Evolutionary conservation across 2,797 vertebrate species (phyloP), one percentile per base, ranked within the genome.

Genomic region (Amblyopsis hoosieri): DNA sequence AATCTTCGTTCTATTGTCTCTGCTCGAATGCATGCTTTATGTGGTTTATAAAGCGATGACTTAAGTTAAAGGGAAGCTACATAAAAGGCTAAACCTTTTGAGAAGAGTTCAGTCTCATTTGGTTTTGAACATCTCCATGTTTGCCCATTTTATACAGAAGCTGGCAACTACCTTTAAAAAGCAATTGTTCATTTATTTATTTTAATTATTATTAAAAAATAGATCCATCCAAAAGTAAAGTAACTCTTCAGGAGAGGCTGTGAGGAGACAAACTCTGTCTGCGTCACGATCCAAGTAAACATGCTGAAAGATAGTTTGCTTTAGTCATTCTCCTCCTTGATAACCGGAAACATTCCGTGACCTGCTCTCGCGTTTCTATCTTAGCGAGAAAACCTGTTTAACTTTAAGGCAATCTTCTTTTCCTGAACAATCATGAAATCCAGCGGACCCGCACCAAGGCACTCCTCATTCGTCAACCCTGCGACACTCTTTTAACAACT

Each of bases 301-400:
- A 92, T 91, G 90, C 90, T 88, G 86, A 89, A 88, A 87, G 86
- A 89, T 84, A 83, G 81, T 87, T 87, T 85, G 76, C 81, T 76
- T 81, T 71, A 62, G 13, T 76, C 62, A 9, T 64, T 63, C 70
- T 67, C 46, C 9, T 29, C 63, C 60, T 50, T 17, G 2, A 51
- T 65, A 72, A 67, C 62, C 14, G 64, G 64, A 68, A 75, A 69
- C 63, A n/a, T 19, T 65, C 62, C 23, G 29, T 59, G 67, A 69
- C 57, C 67, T 53, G 42, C 60, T 66, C 64, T 64, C 55, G 3
- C 61, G 1, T 62, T 45, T 54, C 60, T 60, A 74, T 70, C 56
- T 50, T 58, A 2, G 66, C 51, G 62, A 64, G 67, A 73, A 71
- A 45, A 71, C 69, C 2, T 12, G 29, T 33, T 29, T 12, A 13